Evolutionary conservation across 2,797 vertebrate species (phyloP).

Genomic region (Ctenosaura bakeri): DNA sequence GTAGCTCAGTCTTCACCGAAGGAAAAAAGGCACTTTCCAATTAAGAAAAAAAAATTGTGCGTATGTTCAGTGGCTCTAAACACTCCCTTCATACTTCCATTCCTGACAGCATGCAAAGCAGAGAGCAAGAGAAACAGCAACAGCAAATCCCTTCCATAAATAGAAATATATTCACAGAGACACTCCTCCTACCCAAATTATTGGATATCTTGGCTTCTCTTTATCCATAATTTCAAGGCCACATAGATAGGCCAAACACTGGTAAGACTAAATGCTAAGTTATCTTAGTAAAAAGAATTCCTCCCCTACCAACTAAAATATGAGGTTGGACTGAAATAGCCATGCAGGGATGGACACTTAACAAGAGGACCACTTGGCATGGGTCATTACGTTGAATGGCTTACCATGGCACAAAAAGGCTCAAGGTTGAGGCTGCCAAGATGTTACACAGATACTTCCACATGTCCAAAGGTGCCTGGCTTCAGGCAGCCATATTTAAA

Average conservation of each 20-base stretch:
- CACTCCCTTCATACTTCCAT: not conserved
- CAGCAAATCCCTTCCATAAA: not conserved
- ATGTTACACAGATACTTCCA: not conserved
- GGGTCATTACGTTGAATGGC: not conserved
- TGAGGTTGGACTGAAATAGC: not conserved
- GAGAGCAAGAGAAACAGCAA: not conserved
- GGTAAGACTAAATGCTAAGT: not conserved
- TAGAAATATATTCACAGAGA: not conserved
- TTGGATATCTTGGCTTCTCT: not conserved
- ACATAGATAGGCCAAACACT: not conserved
- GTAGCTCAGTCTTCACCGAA: fast-evolving
- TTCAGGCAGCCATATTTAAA: not conserved
- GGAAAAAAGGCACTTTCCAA: slow-evolving; percentile 65
- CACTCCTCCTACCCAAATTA: not conserved
- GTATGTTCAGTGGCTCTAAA: not conserved
- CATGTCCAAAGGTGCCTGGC: not conserved
- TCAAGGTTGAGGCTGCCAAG: not conserved
- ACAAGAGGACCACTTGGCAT: not conserved
- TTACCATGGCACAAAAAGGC: not conserved
- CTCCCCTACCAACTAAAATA: not conserved
- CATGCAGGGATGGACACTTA: not conserved
- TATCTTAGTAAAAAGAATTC: not conserved
- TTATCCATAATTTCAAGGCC: not conserved
- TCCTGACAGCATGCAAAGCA: not conserved
- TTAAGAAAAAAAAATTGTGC: slow-evolving; percentile 5